Evolutionary conservation across 1,140 invertebrate species (phyloP).

Genomic region (Caenorhabditis tropicalis): DNA sequence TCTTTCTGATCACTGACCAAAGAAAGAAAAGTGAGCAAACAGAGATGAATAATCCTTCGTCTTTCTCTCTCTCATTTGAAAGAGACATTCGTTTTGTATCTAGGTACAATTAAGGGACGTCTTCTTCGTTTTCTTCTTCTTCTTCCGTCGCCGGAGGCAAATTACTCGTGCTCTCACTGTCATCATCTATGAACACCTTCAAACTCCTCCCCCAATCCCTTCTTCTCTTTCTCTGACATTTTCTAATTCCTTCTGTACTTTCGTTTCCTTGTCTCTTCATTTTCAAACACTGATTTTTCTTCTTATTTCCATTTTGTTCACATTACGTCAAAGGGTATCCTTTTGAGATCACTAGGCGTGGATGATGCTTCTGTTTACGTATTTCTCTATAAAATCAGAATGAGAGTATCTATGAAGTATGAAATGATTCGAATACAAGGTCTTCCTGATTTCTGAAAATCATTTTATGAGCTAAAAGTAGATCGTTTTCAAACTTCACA

Average conservation of each 20-base stretch:
- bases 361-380: neutral
- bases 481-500: neutral
- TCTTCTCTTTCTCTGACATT: neutral
- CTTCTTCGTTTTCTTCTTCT: neutral
- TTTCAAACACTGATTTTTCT: neutral
- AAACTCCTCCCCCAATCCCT: neutral
- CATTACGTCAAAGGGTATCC: neutral
- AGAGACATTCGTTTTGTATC: neutral
- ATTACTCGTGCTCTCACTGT: neutral
- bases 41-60: neutral
- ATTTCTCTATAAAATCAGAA: neutral
- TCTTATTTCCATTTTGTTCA: neutral
- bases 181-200: conserved; percentile 27
- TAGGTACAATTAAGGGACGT: conserved; percentile 33
- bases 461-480: neutral
- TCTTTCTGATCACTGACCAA: neutral
- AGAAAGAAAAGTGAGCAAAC: neutral
- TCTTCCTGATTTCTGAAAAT: neutral
- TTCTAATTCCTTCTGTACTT: neutral
- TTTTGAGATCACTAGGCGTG: no score
- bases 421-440: neutral
- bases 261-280: neutral
- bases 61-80: neutral
- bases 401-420: neutral
- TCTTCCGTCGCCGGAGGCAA: conserved; percentile 36